These are phyloP conservation scores for Colaptes auratus DNA, from an alignment of 2,113 vertebrate genomes.

Conservation along the genomic window DNA sequence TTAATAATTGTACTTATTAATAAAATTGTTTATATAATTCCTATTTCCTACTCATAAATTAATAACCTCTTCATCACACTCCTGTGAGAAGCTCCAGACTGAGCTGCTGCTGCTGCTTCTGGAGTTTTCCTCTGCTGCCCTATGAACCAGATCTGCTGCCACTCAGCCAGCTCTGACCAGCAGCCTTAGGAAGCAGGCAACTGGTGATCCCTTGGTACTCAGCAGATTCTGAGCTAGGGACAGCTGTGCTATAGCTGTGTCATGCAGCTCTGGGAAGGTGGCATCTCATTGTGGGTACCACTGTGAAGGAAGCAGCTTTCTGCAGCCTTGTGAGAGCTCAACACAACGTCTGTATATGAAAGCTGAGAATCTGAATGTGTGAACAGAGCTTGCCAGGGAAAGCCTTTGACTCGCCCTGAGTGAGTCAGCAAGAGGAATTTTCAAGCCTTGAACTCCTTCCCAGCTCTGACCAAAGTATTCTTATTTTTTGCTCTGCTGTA, in stretches of 20 bases:
- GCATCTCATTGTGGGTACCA: not conserved
- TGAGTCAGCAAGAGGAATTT: slow-evolving; percentile 51
- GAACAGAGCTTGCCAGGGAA: slow-evolving; percentile 5
- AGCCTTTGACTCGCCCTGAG: slow-evolving; percentile 8
- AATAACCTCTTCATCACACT: not conserved
- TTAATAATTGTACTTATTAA: no score
- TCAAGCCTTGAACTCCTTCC: slow-evolving; percentile 46
- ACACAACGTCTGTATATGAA: not conserved
- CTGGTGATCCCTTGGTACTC: not conserved
- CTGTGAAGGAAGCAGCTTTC: not conserved
- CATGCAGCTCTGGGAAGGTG: accelerated
- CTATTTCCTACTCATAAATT: no score
- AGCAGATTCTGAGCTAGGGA: not conserved
- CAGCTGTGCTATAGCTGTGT: not conserved
- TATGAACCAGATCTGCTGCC: not conserved
- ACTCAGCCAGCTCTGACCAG: not conserved
- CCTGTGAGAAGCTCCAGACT: not conserved
- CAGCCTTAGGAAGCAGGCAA: not conserved
- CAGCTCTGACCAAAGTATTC: slow-evolving; percentile 6
- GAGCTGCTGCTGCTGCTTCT: not conserved
- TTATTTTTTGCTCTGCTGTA: slow-evolving; percentile 27
- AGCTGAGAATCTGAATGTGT: slow-evolving; percentile 7
- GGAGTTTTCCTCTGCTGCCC: not conserved
- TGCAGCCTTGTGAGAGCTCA: not conserved
- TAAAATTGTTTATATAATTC: no score